phyloP scores from a whole-genome alignment of 2,888 invertebrate species.

The Caenorhabditis sp. region DNA sequence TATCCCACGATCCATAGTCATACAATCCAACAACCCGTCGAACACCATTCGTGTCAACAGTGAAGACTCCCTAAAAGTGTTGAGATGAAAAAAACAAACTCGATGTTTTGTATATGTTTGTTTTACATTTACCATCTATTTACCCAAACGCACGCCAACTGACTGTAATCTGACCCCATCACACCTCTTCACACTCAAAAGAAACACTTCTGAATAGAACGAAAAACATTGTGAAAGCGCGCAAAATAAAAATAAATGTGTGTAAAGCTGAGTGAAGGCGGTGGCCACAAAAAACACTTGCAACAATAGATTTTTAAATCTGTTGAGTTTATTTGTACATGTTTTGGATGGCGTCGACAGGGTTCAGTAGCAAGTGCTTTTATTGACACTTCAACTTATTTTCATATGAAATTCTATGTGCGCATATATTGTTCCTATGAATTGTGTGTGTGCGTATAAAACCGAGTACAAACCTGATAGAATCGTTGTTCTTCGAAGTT shows the following conservation, averaged over 20 bases:
- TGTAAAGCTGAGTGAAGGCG: too few species aligned
- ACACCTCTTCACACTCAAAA: slow-evolving; percentile 3
- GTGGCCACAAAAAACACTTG: background rate
- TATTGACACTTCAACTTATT: slow-evolving; percentile 41
- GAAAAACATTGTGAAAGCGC: slow-evolving; percentile 3
- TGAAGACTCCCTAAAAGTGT: slow-evolving; percentile 67
- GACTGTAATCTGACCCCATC: slow-evolving; percentile 38
- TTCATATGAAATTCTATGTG: slow-evolving; percentile 13
- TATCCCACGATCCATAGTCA: slow-evolving; percentile 69
- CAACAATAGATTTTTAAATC: slow-evolving; percentile 27
- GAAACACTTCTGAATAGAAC: background rate
- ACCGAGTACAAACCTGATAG: slow-evolving; percentile 67
- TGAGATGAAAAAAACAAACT: background rate
- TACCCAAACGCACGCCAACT: slow-evolving; percentile 20
- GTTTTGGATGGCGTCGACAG: slow-evolving; percentile 1
- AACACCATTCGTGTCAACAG: slow-evolving; percentile 64
- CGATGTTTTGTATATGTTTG: background rate
- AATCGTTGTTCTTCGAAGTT: slow-evolving; percentile 69
- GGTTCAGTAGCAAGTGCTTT: background rate
- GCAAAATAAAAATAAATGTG: too few species aligned
- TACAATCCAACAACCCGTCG: slow-evolving; percentile 68
- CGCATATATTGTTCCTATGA: slow-evolving; percentile 23
- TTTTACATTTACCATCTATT: background rate
- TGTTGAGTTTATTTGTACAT: slow-evolving; percentile 1
- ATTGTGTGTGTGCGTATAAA: too few species aligned